phyloP scores from a whole-genome alignment of 1,140 invertebrate species.

The Luehdorfia chinensis region DNA sequence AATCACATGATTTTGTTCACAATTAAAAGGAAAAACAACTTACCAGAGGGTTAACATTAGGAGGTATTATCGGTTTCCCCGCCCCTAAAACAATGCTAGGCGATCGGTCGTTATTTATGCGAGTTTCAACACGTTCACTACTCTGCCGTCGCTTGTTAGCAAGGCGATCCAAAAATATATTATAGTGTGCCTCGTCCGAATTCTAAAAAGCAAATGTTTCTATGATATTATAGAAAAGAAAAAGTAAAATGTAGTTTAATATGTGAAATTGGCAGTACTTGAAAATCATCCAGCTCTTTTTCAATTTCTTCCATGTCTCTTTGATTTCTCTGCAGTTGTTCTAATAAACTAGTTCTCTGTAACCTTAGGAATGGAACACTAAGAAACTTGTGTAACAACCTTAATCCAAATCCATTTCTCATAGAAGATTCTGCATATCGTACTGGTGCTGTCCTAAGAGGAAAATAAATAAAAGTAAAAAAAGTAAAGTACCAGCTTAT shows the following conservation, averaged over 20 bases:
- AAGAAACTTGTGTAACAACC: constrained; percentile 96
- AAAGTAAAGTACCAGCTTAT: too few species aligned
- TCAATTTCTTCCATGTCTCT: constrained; percentile 89
- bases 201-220: too few species aligned
- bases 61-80: constrained; percentile 63
- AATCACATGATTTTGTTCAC: neutral
- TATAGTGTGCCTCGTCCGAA: constrained; percentile 94
- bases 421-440: constrained; percentile 96
- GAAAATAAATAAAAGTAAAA: constrained; percentile 9
- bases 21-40: constrained; percentile 30
- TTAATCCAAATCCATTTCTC: constrained; percentile 97
- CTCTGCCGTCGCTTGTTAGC: constrained; percentile 84
- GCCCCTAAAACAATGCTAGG: constrained; percentile 67
- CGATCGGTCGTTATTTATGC: constrained; percentile 46
- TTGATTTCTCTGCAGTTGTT: constrained; percentile 93
- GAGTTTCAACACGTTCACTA: constrained; percentile 69
- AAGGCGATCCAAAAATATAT: constrained; percentile 87
- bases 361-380: constrained; percentile 96
- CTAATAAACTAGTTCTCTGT: constrained; percentile 91
- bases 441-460: constrained; percentile 81
- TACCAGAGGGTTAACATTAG: constrained; percentile 64
- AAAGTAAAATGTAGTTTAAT: too few species aligned
- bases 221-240: constrained; percentile 38
- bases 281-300: constrained; percentile 88
- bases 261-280: constrained; percentile 44